These are phyloP conservation scores for Rhingia campestris DNA, from an alignment of 2,888 invertebrate species.

Conservation along the genomic window DNA sequence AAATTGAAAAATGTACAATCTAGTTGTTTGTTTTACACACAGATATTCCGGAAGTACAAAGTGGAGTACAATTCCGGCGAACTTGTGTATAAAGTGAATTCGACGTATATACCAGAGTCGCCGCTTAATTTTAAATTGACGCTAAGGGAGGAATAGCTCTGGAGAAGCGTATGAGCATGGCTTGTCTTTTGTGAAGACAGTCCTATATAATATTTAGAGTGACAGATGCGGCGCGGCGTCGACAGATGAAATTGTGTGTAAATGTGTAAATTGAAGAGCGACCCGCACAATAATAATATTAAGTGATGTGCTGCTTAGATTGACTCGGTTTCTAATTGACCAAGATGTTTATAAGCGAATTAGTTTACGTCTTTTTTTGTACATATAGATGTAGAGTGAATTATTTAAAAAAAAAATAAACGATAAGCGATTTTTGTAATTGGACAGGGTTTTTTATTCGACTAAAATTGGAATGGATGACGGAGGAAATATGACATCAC, in stretches of 20 bases:
- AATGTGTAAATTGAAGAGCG: slow-evolving; percentile 45
- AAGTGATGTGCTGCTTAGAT: slow-evolving; percentile 26
- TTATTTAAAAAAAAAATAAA: slow-evolving; percentile 30
- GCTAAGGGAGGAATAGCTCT: slow-evolving; percentile 79
- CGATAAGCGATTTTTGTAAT: slow-evolving; percentile 2
- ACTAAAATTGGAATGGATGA: background rate
- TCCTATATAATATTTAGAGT: background rate
- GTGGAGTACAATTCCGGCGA: slow-evolving; percentile 88
- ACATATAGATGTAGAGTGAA: slow-evolving; percentile 7
- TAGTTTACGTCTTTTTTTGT: slow-evolving; percentile 12
- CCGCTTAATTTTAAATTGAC: slow-evolving; percentile 87
- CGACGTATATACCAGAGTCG: slow-evolving; percentile 89
- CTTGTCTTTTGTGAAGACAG: background rate
- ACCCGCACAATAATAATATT: slow-evolving; percentile 21
- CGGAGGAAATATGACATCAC: too few relatives aligned
- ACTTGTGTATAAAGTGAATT: slow-evolving; percentile 88
- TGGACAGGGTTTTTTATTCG: background rate
- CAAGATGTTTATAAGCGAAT: slow-evolving; percentile 32
- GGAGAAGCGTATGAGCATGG: background rate
- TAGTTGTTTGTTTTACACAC: slow-evolving; percentile 73
- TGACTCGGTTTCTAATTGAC: slow-evolving; percentile 24
- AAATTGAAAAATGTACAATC: background rate
- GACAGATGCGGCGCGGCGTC: slow-evolving; percentile 38
- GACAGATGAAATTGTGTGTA: slow-evolving; percentile 27
- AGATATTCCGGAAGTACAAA: slow-evolving; percentile 89